Percentiles rank a stretch among this genome's conserved stretches.
Evolutionary conservation across 2,888 invertebrate species (phyloP).

Genomic region (Oscheius myriophilus): DNA sequence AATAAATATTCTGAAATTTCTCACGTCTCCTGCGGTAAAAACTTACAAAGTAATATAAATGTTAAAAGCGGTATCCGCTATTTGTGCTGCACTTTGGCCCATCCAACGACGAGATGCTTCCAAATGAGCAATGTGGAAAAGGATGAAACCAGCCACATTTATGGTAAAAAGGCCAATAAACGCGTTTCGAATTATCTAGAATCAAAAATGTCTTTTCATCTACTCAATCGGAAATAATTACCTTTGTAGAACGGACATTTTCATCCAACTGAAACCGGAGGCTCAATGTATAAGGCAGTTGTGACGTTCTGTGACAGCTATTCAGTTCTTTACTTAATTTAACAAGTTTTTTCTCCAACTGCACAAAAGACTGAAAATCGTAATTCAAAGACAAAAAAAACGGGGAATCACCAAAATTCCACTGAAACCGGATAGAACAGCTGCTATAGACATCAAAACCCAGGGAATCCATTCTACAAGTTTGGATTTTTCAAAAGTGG

Average conservation of each 20-base stretch:
- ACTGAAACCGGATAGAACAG: not conserved
- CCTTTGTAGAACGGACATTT: not conserved
- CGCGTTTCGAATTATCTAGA: constrained; percentile 2
- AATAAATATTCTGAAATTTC: too few relatives aligned
- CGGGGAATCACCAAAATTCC: not conserved
- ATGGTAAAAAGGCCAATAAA: constrained; percentile 1
- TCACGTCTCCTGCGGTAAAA: too few relatives aligned
- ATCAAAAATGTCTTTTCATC: not conserved
- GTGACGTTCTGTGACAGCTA: not conserved
- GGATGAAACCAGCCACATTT: not conserved
- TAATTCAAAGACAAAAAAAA: too few relatives aligned
- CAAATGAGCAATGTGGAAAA: constrained; percentile 4
- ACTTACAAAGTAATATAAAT: constrained; percentile 5
- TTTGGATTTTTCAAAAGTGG: too few relatives aligned
- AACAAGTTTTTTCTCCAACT: not conserved
- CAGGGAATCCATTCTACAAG: constrained; percentile 11
- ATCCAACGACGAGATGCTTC: not conserved
- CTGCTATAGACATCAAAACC: not conserved
- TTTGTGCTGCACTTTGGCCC: not conserved
- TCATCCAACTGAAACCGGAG: constrained; percentile 8
- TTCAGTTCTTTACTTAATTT: not conserved
- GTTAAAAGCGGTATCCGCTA: not conserved
- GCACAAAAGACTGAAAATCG: not conserved
- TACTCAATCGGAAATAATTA: not conserved
- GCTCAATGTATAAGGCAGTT: constrained; percentile 2